A percentile compares a stretch with the other conserved stretches of the same genome.
Evolutionary conservation across 2,113 vertebrate species (phyloP).

Genomic region (Charina bottae): DNA sequence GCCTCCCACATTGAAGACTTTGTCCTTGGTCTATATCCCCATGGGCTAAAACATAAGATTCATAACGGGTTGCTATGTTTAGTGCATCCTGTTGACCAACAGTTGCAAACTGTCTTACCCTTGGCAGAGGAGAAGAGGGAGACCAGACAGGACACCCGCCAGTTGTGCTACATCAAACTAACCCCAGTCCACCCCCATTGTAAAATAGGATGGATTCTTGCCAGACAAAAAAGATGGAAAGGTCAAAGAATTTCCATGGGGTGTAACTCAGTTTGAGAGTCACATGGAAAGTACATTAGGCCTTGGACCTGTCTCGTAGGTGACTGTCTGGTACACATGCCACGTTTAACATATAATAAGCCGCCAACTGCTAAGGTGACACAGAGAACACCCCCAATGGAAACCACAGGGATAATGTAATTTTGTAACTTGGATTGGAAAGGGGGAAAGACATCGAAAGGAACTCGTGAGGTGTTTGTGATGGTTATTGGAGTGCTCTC

Average conservation of each 20-base stretch:
- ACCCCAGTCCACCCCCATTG: neutral
- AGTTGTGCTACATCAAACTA: neutral
- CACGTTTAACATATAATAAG: neutral
- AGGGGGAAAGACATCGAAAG: accelerated
- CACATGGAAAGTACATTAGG: neutral
- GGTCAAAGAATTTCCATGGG: neutral
- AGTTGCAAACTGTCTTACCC: neutral
- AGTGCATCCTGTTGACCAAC: neutral
- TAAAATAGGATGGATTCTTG: neutral
- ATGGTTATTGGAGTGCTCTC: neutral
- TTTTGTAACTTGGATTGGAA: neutral
- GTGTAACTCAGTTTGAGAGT: too few species aligned
- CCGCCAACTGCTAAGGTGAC: neutral
- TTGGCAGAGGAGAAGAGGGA: neutral
- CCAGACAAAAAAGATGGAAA: neutral
- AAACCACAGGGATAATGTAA: neutral
- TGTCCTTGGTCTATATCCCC: neutral
- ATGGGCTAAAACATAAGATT: neutral
- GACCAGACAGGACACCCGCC: neutral
- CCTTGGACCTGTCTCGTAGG: neutral
- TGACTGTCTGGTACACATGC: accelerated
- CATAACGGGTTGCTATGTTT: neutral
- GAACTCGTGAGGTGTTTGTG: neutral
- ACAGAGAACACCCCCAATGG: neutral
- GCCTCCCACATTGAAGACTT: neutral